A percentile compares a stretch with the other conserved stretches of the same genome.
phyloP scores from a whole-genome alignment of 2,797 vertebrate genomes.

The Sebastes matsubarae region DNA sequence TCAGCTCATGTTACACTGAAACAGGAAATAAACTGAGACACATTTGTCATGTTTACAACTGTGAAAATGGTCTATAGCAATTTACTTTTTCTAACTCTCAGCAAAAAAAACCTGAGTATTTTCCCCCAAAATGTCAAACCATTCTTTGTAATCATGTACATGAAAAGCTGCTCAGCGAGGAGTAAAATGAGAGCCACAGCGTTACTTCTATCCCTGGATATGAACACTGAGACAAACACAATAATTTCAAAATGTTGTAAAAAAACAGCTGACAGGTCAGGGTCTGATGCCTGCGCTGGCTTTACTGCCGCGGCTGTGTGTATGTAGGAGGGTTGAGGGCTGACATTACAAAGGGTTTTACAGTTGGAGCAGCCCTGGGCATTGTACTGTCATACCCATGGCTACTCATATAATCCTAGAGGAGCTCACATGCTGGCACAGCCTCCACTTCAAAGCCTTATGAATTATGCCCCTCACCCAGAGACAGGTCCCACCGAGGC shows the following conservation, averaged over 20 bases:
- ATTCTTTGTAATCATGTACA: slow-evolving; percentile 1
- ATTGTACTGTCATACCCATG: slow-evolving; percentile 57
- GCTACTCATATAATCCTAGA: slow-evolving; percentile 59
- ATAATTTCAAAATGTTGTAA: slow-evolving; percentile 16
- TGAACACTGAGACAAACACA: slow-evolving; percentile 21
- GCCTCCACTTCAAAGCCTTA: slow-evolving; percentile 57
- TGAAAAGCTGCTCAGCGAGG: slow-evolving; percentile 4
- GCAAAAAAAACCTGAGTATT: not conserved
- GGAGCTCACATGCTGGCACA: slow-evolving; percentile 62
- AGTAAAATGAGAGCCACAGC: not conserved
- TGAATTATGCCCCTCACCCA: slow-evolving; percentile 63
- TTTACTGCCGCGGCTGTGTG: slow-evolving; percentile 8
- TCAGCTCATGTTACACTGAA: not conserved
- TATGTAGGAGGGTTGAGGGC: slow-evolving; percentile 41
- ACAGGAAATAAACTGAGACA: not conserved
- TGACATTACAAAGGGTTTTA: slow-evolving; percentile 51
- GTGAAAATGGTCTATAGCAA: not conserved
- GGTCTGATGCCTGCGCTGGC: not conserved
- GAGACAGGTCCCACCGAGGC: slow-evolving; percentile 52
- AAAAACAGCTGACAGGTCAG: slow-evolving; percentile 12
- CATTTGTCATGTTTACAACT: not conserved
- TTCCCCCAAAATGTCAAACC: not conserved
- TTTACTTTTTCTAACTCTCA: not conserved
- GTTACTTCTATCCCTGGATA: not conserved
- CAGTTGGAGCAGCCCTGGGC: slow-evolving; percentile 37